Conservation (phyloP, 2,888 invertebrate species). For the Rotaria magnacalcarata region DNA sequence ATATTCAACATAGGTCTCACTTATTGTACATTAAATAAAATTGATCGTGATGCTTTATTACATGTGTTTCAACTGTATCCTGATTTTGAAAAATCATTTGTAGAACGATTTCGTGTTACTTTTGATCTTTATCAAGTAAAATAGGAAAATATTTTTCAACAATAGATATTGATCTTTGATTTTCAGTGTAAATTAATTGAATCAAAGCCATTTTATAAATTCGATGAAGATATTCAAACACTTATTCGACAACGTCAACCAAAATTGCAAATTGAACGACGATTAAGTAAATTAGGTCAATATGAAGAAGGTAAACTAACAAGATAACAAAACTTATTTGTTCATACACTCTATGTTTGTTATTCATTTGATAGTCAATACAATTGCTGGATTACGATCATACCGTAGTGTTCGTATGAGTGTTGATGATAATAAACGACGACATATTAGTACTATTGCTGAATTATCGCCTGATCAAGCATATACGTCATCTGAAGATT, state of each 20-base stretch:
- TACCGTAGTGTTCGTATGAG: not conserved
- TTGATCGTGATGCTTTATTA: constrained; percentile 86
- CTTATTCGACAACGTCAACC: not conserved
- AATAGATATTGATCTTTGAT: too few relatives aligned
- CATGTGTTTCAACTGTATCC: constrained; percentile 94
- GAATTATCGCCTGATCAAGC: not conserved
- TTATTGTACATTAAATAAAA: constrained; percentile 96
- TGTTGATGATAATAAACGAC: not conserved
- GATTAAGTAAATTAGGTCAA: not conserved
- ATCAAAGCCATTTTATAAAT: not conserved
- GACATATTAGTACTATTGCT: not conserved
- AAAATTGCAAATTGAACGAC: not conserved
- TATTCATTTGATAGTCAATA: not conserved
- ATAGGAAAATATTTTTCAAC: not conserved
- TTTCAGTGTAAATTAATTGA: not conserved
- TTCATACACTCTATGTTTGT: not conserved
- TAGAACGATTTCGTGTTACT: constrained; percentile 87
- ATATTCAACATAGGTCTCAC: too few relatives aligned
- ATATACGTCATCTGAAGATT: not conserved
- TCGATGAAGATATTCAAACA: not conserved
- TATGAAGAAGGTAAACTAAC: not conserved
- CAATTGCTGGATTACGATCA: not conserved
- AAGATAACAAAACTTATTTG: not conserved
- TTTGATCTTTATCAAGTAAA: constrained; percentile 83
- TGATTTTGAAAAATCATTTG: constrained; percentile 86